A percentile compares a stretch with the other conserved stretches of the same genome.
Conservation (phyloP, 1,140 invertebrate genomes). For the Bursaphelenchus mucronatus region DNA sequence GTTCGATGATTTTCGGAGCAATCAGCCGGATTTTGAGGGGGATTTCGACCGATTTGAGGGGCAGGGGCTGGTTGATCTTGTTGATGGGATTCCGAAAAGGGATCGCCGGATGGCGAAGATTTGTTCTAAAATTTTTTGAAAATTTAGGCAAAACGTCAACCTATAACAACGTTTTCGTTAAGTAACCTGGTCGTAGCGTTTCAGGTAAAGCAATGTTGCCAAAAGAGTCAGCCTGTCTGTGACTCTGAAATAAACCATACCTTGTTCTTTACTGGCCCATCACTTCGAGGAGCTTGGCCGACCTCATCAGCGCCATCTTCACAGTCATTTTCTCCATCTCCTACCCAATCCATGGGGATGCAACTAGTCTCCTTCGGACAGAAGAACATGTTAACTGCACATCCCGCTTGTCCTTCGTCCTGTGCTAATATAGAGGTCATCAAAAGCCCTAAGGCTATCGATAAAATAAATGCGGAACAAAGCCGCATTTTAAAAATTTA, state of each 20-base stretch:
- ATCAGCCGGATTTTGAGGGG: constrained; percentile 9
- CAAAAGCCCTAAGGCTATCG: too few species aligned
- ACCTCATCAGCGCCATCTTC: constrained; percentile 81
- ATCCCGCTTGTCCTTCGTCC: background rate
- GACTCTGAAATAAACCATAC: background rate
- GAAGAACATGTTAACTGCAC: constrained; percentile 9
- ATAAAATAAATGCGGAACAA: too few species aligned
- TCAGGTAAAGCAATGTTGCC: background rate
- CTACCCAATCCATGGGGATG: constrained; percentile 86
- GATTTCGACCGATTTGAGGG: too few species aligned
- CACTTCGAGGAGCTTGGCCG: background rate
- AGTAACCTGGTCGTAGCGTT: constrained; percentile 5
- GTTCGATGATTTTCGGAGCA: constrained; percentile 5
- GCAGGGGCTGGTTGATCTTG: too few species aligned
- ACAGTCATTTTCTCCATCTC: constrained; percentile 86
- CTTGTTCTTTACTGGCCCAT: background rate
- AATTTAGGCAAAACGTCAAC: constrained; percentile 14
- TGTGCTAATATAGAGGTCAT: too few species aligned
- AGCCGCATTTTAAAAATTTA: too few species aligned
- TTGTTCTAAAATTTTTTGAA: constrained; percentile 12
- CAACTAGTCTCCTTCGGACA: constrained; percentile 64
- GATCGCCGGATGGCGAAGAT: background rate
- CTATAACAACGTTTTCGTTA: background rate
- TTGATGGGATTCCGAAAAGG: too few species aligned
- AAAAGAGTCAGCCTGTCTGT: background rate